Percentiles rank a stretch among this genome's conserved stretches.
Evolutionary conservation across 2,888 invertebrate species (phyloP).

Genomic region (Autographa gamma): DNA sequence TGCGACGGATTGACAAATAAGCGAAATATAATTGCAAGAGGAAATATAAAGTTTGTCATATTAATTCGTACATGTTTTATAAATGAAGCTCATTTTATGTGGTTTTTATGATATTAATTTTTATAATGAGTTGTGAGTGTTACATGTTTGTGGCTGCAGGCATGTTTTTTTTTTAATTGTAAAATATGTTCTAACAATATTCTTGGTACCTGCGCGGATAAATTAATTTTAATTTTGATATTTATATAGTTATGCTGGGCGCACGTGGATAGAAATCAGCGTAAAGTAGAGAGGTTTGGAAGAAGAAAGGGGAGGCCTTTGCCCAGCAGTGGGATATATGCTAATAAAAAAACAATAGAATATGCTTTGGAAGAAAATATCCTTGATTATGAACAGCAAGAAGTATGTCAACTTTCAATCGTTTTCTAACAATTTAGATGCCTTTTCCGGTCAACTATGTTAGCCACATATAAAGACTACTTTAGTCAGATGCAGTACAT

Average conservation of each 20-base stretch:
- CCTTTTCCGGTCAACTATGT: conserved; percentile 71
- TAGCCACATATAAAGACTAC: conserved; percentile 61
- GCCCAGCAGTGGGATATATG: too few relatives aligned
- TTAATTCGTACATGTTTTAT: conserved; percentile 39
- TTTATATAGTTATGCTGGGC: too few relatives aligned
- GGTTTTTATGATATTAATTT: conserved; percentile 23
- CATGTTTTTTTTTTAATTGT: background rate
- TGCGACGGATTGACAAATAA: conserved; percentile 59
- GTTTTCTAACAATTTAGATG: background rate
- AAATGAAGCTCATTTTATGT: conserved; percentile 26
- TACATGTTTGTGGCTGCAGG: background rate
- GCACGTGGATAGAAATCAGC: too few relatives aligned
- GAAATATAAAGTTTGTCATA: conserved; percentile 50
- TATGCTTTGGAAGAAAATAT: too few relatives aligned
- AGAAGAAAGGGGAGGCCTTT: too few relatives aligned
- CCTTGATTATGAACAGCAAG: too few relatives aligned
- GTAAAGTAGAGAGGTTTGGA: too few relatives aligned
- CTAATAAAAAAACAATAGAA: too few relatives aligned
- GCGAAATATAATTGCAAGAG: conserved; percentile 53
- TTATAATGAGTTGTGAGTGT: background rate
- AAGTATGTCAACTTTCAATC: background rate
- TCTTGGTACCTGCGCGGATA: background rate
- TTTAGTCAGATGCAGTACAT: conserved; percentile 73
- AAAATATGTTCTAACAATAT: background rate
- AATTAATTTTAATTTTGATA: background rate